Evolutionary conservation across 2,797 vertebrate genomes (phyloP), one percentile per base, ranked within the genome.

Genomic region (Epinephelus malabaricus): DNA sequence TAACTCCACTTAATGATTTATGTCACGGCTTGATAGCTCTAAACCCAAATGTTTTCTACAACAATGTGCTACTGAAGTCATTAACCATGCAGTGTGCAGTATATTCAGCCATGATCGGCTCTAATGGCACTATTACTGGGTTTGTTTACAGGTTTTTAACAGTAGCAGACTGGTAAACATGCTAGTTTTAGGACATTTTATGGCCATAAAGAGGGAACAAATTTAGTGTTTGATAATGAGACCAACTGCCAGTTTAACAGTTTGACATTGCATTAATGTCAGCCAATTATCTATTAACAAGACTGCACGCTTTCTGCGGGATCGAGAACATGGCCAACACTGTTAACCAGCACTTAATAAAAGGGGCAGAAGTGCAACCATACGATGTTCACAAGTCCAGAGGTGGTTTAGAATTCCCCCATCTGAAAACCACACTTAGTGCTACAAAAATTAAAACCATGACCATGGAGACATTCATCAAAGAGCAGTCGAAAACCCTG

Each of bases 381-480:
- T 53, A 54, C 70, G 73, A 30, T 49, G 30, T 69, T 72, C 54
- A 71, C 69, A 54, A 25, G 71, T 64, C 30, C 61, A 62, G 53
- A 50, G 80, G 64, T 80, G 77, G 50, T 74, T 73, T 18, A 47
- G 34, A 79, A 56, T 27, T 17, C 27, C 47, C 10, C 30, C 11
- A 12, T 56, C 46, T 56, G 46, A 81, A 86, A 89, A 73, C 71
- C 83, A 56, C 76, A 82, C 72, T 74, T 11, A 69, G 17, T 62
- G 66, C 67, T 73, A 23, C 15, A 30, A 71, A 87, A 89, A 78
- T 49, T 50, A 80, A 85, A 86, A 64, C 69, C 75, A 19, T 2
- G 13, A 78, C 79, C 70, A 19, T 13, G 30, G 76, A 83, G 54
- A 66, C 76, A 73, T 86, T 86, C 58, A 80, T 92, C 89, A 88